Evolutionary conservation across 2,888 invertebrate species (phyloP).

Genomic region (Uropetala carovei): DNA sequence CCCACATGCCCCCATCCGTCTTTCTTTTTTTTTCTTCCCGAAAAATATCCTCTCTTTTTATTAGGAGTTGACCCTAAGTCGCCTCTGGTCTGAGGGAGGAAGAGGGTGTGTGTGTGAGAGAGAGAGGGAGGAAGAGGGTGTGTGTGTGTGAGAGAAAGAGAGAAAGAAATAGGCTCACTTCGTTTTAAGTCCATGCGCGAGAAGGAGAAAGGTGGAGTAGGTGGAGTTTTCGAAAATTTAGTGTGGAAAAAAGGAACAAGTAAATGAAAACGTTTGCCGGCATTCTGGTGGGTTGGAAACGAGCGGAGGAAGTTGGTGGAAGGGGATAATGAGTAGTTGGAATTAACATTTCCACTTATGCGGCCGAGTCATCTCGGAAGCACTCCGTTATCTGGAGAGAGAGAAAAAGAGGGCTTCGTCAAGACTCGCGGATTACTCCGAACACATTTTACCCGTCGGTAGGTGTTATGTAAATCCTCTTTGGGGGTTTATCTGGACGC

Average conservation of each 20-base stretch:
- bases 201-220: neutral
- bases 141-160: neutral
- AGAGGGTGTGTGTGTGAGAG: too few relatives aligned
- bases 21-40: neutral
- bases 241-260: conserved; percentile 20
- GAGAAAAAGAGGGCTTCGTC: conserved; percentile 14
- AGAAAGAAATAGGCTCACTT: neutral
- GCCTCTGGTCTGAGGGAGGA: neutral
- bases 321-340: conserved; percentile 47
- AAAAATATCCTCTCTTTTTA: neutral
- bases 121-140: too few relatives aligned
- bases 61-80: conserved; percentile 45
- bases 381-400: conserved; percentile 60
- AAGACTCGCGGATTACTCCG: conserved; percentile 29
- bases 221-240: neutral
- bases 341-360: conserved; percentile 61
- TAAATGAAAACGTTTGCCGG: conserved; percentile 53
- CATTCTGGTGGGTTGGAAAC: conserved; percentile 4
- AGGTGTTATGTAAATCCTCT: conserved; percentile 45
- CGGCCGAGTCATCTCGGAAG: conserved; percentile 55
- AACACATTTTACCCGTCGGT: conserved; percentile 27
- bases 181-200: neutral
- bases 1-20: conserved; percentile 33
- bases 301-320: neutral
- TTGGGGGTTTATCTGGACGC: conserved; percentile 27